Conservation (phyloP, 92 coral and sea anemone species). For the Micromussa lordhowensis region DNA sequence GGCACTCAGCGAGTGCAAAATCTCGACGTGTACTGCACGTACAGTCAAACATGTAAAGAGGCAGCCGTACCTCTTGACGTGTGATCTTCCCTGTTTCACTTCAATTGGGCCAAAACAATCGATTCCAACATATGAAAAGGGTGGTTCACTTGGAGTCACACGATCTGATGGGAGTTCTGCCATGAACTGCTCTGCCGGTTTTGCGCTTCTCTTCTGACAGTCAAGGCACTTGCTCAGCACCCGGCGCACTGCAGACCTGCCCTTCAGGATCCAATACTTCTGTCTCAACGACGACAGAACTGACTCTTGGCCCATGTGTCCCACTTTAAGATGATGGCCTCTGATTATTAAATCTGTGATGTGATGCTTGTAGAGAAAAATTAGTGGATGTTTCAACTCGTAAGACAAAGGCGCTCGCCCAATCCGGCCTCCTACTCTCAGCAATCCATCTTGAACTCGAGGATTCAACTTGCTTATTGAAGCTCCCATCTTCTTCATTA, state of each 20-base stretch:
- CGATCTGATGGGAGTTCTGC: slow-evolving; percentile 60
- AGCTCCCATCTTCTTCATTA: no score
- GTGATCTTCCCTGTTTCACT: slow-evolving; percentile 47
- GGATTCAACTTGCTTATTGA: slow-evolving; percentile 35
- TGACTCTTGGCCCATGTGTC: slow-evolving; percentile 76
- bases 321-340: slow-evolving; percentile 49
- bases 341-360: slow-evolving; percentile 36
- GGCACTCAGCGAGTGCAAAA: slow-evolving; percentile 27
- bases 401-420: neutral
- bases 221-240: slow-evolving; percentile 55
- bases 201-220: slow-evolving; percentile 59
- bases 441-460: slow-evolving; percentile 15
- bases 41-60: slow-evolving; percentile 39
- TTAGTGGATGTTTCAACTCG: slow-evolving; percentile 14
- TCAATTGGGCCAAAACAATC: slow-evolving; percentile 56
- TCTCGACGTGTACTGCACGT: slow-evolving; percentile 42
- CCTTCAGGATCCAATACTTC: slow-evolving; percentile 69
- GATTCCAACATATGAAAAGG: slow-evolving; percentile 39
- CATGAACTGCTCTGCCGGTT: slow-evolving; percentile 68
- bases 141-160: slow-evolving; percentile 47
- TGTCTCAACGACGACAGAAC: slow-evolving; percentile 65
- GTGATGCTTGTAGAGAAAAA: slow-evolving; percentile 54
- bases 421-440: slow-evolving; percentile 39
- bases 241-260: slow-evolving; percentile 63
- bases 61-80: slow-evolving; percentile 54